Conservation (phyloP, 2,113 vertebrate species). For the Formicarius rufipectus region DNA sequence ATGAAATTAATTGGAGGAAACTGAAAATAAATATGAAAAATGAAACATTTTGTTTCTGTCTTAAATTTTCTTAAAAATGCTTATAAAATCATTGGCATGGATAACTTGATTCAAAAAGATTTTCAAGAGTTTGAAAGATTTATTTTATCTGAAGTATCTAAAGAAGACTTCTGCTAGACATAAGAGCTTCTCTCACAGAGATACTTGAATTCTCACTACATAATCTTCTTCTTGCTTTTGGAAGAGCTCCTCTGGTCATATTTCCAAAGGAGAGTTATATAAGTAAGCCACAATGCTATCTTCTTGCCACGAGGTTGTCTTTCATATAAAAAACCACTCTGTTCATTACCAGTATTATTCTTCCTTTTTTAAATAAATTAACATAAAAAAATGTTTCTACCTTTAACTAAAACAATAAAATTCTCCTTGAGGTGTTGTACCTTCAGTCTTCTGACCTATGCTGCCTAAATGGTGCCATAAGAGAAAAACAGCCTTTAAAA, state of each 20-base stretch:
- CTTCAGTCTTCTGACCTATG: neutral
- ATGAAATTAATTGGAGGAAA: neutral
- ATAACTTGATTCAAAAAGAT: neutral
- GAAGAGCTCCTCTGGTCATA: neutral
- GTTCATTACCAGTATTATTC: neutral
- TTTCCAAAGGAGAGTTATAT: neutral
- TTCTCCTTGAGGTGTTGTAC: neutral
- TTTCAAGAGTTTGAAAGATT: neutral
- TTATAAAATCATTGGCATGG: neutral
- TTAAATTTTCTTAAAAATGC: neutral
- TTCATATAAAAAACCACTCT: neutral
- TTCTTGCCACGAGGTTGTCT: neutral
- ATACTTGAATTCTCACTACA: neutral
- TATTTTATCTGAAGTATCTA: neutral
- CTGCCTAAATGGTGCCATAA: neutral
- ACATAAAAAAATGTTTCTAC: neutral
- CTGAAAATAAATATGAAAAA: neutral
- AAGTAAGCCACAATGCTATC: neutral
- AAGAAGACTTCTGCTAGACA: neutral
- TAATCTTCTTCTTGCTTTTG: neutral
- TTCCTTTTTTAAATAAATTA: neutral
- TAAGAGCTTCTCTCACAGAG: neutral
- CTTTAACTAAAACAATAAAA: neutral
- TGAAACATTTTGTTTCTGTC: accelerated
- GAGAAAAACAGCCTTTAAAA: neutral